Conservation (phyloP, 1,140 invertebrate genomes). For the Drosophila micromelanica region DNA sequence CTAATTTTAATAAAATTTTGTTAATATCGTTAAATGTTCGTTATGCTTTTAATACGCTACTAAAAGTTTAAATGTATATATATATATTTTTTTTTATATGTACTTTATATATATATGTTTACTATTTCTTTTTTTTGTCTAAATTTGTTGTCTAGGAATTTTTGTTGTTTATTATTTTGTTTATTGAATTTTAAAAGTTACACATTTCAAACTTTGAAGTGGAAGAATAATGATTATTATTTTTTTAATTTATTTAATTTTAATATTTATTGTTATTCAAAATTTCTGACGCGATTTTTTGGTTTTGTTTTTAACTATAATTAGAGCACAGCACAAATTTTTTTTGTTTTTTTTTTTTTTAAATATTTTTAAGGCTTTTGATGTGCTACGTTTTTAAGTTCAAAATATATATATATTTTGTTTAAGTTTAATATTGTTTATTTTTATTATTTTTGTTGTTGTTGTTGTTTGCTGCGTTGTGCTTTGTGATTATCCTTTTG, state of each 20-base stretch:
- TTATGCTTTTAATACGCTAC: slow-evolving; percentile 47
- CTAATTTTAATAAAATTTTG: slow-evolving; percentile 61
- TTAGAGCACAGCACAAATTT: slow-evolving; percentile 77
- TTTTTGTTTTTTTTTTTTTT: slow-evolving; percentile 47
- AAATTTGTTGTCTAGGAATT: slow-evolving; percentile 47
- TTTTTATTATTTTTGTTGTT: slow-evolving; percentile 26
- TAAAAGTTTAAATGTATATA: slow-evolving; percentile 48
- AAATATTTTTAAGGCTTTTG: slow-evolving; percentile 62
- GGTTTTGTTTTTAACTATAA: slow-evolving; percentile 52
- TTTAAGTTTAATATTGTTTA: slow-evolving; percentile 25
- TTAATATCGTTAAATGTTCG: slow-evolving; percentile 40
- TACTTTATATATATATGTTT: slow-evolving; percentile 20
- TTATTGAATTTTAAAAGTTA: slow-evolving; percentile 30
- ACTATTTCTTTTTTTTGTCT: not conserved
- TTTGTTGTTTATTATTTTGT: slow-evolving; percentile 13
- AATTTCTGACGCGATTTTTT: slow-evolving; percentile 13
- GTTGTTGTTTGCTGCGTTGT: slow-evolving; percentile 62
- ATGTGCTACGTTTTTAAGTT: slow-evolving; percentile 65
- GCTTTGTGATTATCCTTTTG: slow-evolving; percentile 77
- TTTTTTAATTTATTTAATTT: slow-evolving; percentile 42
- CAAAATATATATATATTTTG: slow-evolving; percentile 28
- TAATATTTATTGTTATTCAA: slow-evolving; percentile 7
- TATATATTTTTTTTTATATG: slow-evolving; percentile 28
- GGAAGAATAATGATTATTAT: slow-evolving; percentile 80
- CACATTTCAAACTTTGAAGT: slow-evolving; percentile 65